Percentiles rank a stretch among this genome's conserved stretches.
Evolutionary conservation across 92 coral and sea anemone species (phyloP).

Genomic region (Epizoanthus rinbou): DNA sequence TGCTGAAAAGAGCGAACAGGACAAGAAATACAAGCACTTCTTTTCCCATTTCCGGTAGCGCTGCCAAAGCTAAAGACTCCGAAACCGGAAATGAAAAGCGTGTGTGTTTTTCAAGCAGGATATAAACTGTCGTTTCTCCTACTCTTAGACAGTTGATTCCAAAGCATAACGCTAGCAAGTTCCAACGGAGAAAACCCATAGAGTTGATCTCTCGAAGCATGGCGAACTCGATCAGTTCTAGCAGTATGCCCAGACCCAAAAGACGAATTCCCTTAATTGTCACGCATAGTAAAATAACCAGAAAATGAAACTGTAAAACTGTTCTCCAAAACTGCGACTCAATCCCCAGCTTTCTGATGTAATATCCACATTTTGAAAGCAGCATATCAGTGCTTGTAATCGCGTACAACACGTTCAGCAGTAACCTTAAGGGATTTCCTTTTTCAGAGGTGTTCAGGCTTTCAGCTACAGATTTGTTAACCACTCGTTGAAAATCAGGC

Average conservation of each 20-base stretch:
- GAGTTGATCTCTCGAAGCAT: conserved; percentile 15
- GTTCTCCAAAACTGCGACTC: neutral
- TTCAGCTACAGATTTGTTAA: conserved; percentile 18
- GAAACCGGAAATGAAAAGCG: neutral
- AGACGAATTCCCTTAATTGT: neutral
- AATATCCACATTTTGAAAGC: neutral
- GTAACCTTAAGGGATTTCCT: neutral
- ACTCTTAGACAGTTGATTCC: conserved; percentile 1
- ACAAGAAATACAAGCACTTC: conserved; percentile 8
- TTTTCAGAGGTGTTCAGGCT: neutral
- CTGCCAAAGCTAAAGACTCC: neutral
- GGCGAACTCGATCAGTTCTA: conserved; percentile 2
- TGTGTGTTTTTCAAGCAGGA: neutral
- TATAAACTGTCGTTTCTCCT: neutral
- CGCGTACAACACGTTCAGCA: conserved; percentile 20
- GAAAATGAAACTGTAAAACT: conserved; percentile 6
- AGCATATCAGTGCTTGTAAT: neutral
- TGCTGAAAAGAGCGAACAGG: neutral
- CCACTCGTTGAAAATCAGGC: conserved; percentile 17
- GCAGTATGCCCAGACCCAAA: neutral
- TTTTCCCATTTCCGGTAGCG: conserved; percentile 12
- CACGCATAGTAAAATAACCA: neutral
- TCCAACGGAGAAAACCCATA: conserved; percentile 21
- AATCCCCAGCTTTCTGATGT: conserved; percentile 1
- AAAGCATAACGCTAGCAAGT: neutral